Evolutionary conservation across 2,888 invertebrate genomes (phyloP).

Genomic region (Tupiocoris notatus): DNA sequence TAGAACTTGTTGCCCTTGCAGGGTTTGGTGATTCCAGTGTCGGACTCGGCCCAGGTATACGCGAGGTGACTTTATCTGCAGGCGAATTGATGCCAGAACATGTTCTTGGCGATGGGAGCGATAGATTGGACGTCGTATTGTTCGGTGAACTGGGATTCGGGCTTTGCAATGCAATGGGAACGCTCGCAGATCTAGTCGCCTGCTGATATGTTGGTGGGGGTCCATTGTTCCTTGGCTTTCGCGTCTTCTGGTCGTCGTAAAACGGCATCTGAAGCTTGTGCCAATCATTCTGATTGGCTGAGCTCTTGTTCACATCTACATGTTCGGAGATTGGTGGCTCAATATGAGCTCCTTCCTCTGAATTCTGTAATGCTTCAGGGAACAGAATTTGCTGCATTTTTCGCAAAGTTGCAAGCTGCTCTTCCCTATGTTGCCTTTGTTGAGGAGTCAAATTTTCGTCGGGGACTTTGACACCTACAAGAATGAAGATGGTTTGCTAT

Average conservation of each 20-base stretch:
- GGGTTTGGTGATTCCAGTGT: slow-evolving; percentile 59
- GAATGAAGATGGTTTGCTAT: too few species aligned
- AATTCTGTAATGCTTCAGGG: slow-evolving; percentile 58
- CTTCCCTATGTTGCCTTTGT: slow-evolving; percentile 90
- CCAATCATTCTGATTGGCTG: slow-evolving; percentile 62
- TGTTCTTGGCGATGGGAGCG: slow-evolving; percentile 71
- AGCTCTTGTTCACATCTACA: slow-evolving; percentile 48
- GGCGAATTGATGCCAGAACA: slow-evolving; percentile 70
- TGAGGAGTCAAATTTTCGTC: slow-evolving; percentile 96
- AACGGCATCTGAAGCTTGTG: slow-evolving; percentile 86
- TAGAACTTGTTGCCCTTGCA: slow-evolving; percentile 61
- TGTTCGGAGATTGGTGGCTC: slow-evolving; percentile 52
- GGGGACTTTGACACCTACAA: slow-evolving; percentile 78
- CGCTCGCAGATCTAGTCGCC: slow-evolving; percentile 70
- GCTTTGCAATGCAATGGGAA: slow-evolving; percentile 71
- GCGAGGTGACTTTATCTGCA: slow-evolving; percentile 53
- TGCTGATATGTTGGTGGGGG: slow-evolving; percentile 78
- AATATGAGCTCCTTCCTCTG: slow-evolving; percentile 47
- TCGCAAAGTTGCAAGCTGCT: slow-evolving; percentile 83
- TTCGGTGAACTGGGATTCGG: slow-evolving; percentile 70
- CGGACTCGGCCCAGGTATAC: slow-evolving; percentile 61
- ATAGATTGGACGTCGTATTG: slow-evolving; percentile 68
- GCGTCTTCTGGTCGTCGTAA: slow-evolving; percentile 70
- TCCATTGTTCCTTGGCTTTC: slow-evolving; percentile 60
- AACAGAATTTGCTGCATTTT: slow-evolving; percentile 93